Conservation (phyloP, 1,140 invertebrate genomes). For the Calliphora vicina region DNA sequence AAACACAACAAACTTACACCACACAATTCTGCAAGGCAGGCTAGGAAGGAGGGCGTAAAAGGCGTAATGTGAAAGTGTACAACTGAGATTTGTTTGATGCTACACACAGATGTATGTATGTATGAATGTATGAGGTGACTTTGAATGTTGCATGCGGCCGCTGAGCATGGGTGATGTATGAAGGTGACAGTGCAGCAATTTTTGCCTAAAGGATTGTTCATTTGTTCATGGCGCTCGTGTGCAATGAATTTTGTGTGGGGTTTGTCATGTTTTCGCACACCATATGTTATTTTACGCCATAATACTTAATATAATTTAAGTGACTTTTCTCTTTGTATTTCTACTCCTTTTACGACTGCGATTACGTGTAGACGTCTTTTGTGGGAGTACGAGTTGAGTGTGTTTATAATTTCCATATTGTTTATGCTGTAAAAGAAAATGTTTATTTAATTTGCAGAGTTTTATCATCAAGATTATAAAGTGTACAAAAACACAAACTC, state of each 20-base stretch:
- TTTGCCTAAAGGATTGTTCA: neutral
- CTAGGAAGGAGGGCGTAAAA: neutral
- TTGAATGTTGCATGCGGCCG: neutral
- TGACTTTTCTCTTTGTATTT: neutral
- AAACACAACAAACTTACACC: neutral
- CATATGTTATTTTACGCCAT: constrained; percentile 1
- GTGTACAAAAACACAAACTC: too few species aligned
- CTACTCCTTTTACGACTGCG: neutral
- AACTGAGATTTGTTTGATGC: constrained; percentile 1
- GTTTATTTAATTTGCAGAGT: neutral
- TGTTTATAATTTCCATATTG: neutral
- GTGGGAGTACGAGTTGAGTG: neutral
- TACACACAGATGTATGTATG: too few species aligned
- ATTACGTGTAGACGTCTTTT: neutral
- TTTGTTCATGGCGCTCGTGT: neutral
- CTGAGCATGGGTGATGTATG: neutral
- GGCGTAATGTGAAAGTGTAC: neutral
- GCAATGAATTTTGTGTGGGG: neutral
- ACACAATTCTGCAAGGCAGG: too few species aligned
- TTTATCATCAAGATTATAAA: neutral
- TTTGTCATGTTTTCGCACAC: neutral
- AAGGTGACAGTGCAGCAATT: neutral
- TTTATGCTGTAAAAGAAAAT: neutral
- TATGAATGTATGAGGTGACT: too few species aligned
- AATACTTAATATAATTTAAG: neutral